Evolutionary conservation across 2,797 vertebrate genomes (phyloP).

Genomic region (Columba guinea): DNA sequence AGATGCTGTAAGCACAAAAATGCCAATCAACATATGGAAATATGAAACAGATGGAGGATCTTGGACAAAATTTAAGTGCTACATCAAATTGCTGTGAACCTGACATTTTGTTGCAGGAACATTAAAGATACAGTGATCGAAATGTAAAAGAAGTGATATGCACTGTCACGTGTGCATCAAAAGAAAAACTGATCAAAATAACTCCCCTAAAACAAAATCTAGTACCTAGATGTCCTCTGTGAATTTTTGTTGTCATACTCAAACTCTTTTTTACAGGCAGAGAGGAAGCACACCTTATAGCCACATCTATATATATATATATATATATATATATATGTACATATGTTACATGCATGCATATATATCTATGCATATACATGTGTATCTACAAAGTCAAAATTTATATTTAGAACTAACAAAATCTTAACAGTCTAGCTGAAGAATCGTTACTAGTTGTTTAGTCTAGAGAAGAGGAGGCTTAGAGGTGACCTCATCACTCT

Average conservation of each 20-base stretch:
- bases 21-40: not conserved
- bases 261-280: not conserved
- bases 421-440: not conserved
- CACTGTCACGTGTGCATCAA: not conserved
- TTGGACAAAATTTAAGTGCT: not conserved
- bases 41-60: not conserved
- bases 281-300: not conserved
- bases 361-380: not conserved
- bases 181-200: not conserved
- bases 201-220: not conserved
- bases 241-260: not conserved
- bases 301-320: not conserved
- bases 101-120: not conserved
- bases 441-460: not conserved
- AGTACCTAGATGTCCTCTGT: not conserved
- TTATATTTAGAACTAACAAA: not conserved
- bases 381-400: not conserved
- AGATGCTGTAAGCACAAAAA: not conserved
- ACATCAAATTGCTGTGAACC: not conserved
- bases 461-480: too few species aligned
- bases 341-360: rapidly evolving
- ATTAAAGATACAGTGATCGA: not conserved
- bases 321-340: not conserved
- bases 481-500: too few species aligned
- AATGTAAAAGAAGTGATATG: not conserved